Conservation (phyloP, 1,140 invertebrate species). For the Ceratosolen fusciceps region DNA sequence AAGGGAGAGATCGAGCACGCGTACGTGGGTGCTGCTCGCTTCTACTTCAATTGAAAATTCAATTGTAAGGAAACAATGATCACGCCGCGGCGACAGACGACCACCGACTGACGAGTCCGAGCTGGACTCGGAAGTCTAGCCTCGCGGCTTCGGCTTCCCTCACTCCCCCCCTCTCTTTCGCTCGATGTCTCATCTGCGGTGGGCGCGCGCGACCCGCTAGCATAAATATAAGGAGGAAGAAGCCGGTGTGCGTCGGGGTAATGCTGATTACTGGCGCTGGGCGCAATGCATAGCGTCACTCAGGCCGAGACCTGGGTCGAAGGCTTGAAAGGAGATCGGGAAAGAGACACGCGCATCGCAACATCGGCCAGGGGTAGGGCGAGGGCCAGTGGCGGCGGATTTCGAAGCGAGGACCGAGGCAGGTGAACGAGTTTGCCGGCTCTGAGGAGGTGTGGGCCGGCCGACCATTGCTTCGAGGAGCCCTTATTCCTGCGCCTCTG, state of each 20-base stretch:
- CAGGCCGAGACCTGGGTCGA: neutral
- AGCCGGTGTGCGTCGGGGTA: neutral
- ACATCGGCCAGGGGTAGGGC: neutral
- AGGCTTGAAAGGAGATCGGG: neutral
- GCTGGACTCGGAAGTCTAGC: constrained; percentile 6
- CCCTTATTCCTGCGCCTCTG: too few relatives aligned
- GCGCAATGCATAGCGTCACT: too few relatives aligned
- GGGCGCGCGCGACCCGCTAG: neutral
- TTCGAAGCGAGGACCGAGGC: neutral
- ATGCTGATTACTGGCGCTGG: neutral
- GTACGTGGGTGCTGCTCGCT: neutral
- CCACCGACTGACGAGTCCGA: constrained; percentile 29
- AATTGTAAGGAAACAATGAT: too few relatives aligned
- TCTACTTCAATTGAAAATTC: too few relatives aligned
- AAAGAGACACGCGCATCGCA: constrained; percentile 7
- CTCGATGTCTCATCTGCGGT: too few relatives aligned
- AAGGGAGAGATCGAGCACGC: too few relatives aligned
- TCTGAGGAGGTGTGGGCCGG: too few relatives aligned
- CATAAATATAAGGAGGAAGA: constrained; percentile 30
- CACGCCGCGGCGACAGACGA: constrained; percentile 61
- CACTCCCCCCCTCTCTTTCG: too few relatives aligned
- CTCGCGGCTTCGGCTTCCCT: neutral
- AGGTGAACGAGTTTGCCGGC: too few relatives aligned
- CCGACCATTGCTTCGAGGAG: too few relatives aligned
- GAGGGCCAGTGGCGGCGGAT: neutral